A percentile compares a stretch with the other conserved stretches of the same genome.
Conservation (phyloP, 1,140 invertebrate genomes). For the Monochamus saltuarius region DNA sequence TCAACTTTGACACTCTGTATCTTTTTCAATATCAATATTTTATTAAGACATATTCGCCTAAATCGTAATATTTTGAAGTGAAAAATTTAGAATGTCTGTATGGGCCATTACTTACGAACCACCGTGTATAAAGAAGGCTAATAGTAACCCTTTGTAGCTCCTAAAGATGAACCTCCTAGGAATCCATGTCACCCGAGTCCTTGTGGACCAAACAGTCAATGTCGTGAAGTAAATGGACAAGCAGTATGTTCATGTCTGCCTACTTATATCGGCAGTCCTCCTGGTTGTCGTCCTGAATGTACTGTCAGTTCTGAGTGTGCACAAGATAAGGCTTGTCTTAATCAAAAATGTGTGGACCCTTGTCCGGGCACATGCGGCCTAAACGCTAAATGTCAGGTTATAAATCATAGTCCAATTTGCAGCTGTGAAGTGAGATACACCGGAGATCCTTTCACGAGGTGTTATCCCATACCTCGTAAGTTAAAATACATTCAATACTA, state of each 20-base stretch:
- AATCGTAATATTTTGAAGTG: no score
- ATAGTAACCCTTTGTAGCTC: constrained; percentile 51
- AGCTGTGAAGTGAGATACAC: constrained; percentile 59
- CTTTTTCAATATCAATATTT: no score
- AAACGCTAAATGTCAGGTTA: constrained; percentile 59
- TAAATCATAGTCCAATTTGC: constrained; percentile 67
- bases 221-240: constrained; percentile 53
- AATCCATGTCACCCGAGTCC: constrained; percentile 71
- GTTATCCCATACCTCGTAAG: constrained; percentile 41
- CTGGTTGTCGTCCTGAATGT: constrained; percentile 63
- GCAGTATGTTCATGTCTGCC: constrained; percentile 63
- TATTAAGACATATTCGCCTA: no score
- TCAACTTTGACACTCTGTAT: no score
- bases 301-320: constrained; percentile 64
- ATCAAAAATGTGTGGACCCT: constrained; percentile 64
- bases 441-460: constrained; percentile 59
- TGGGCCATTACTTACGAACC: no score
- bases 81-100: no score
- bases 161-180: constrained; percentile 38
- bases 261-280: constrained; percentile 60
- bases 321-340: constrained; percentile 61
- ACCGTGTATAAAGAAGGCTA: no score
- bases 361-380: constrained; percentile 61
- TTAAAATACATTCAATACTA: constrained; percentile 16
- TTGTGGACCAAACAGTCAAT: constrained; percentile 65